phyloP scores from a whole-genome alignment of 2,797 vertebrate genomes.

The Microtus californicus region DNA sequence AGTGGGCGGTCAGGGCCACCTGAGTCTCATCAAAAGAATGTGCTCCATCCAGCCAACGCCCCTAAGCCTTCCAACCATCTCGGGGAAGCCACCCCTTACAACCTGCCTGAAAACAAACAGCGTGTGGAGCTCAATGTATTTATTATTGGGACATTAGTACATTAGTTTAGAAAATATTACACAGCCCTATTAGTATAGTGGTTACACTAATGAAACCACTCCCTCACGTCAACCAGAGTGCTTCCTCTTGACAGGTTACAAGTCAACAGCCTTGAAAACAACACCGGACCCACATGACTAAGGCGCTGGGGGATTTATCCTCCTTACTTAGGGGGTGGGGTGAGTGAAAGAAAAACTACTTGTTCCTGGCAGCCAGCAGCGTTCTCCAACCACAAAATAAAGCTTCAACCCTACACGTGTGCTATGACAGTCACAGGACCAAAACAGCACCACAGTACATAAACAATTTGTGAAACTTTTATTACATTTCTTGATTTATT shows the following conservation, averaged over 20 bases:
- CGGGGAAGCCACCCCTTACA: background rate
- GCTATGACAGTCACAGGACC: background rate
- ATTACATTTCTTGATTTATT: background rate
- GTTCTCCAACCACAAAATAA: background rate
- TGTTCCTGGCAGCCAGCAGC: background rate
- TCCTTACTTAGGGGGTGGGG: background rate
- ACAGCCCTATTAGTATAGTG: background rate
- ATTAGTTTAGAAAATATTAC: too few species aligned
- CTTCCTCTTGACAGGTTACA: background rate
- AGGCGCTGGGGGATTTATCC: too few species aligned
- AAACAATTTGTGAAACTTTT: background rate
- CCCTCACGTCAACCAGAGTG: background rate
- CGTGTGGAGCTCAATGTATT: background rate
- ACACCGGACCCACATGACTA: too few species aligned
- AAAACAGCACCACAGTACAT: background rate
- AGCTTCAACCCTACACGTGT: background rate
- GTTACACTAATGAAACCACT: slow-evolving; percentile 24
- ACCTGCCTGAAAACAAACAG: slow-evolving; percentile 3
- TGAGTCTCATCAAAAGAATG: slow-evolving; percentile 66
- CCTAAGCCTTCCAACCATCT: background rate
- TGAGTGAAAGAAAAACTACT: background rate
- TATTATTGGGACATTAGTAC: too few species aligned
- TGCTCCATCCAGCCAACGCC: slow-evolving; percentile 47
- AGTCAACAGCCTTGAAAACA: background rate
- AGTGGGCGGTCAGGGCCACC: slow-evolving; percentile 40